Evolutionary conservation across 2,113 vertebrate species (phyloP).

Genomic region (Alces alces): DNA sequence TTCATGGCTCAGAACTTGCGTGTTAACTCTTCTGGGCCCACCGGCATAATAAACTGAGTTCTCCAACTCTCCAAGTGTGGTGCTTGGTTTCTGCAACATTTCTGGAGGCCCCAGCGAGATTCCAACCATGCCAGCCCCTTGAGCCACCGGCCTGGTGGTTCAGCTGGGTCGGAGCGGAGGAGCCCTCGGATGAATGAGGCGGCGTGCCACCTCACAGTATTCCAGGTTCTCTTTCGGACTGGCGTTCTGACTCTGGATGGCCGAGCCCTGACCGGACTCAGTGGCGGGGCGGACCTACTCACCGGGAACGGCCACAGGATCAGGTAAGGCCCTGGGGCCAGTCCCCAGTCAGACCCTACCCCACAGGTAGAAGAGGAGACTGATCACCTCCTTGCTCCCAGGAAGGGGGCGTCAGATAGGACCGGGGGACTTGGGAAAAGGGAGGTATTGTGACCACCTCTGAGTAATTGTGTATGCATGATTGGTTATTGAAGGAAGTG

Average conservation of each 20-base stretch:
- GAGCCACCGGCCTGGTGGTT: not conserved
- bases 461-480: not conserved
- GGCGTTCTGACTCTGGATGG: not conserved
- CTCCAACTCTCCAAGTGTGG: not conserved
- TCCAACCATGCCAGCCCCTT: not conserved
- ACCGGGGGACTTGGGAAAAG: not conserved
- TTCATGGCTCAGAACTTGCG: accelerated
- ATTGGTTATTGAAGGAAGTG: not conserved
- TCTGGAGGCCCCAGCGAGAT: not conserved
- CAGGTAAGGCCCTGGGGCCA: not conserved
- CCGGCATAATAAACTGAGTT: not conserved
- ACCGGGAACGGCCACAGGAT: not conserved
- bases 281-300: not conserved
- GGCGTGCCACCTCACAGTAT: not conserved
- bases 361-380: not conserved
- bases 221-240: not conserved
- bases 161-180: accelerated
- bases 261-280: not conserved
- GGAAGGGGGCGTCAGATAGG: not conserved
- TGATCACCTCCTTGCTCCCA: not conserved
- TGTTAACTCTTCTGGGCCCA: not conserved
- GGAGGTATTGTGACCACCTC: not conserved
- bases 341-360: not conserved
- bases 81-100: not conserved
- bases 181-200: not conserved